Conservation (phyloP, 2,113 vertebrate genomes). For the Turnix velox region DNA sequence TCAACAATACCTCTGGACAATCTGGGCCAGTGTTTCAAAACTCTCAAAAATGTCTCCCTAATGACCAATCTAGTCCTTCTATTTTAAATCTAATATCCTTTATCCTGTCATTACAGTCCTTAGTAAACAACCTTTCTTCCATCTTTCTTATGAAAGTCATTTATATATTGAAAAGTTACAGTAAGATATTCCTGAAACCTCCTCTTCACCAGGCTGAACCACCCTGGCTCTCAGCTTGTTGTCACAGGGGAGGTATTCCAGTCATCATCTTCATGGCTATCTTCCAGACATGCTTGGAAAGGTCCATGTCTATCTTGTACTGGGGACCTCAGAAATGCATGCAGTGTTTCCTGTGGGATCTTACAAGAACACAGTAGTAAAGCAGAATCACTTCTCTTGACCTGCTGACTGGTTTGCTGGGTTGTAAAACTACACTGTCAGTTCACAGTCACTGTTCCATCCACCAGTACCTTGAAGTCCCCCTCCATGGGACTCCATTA, state of each 20-base stretch:
- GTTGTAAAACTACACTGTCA: rapidly evolving
- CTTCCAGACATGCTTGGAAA: neutral
- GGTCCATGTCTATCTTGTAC: neutral
- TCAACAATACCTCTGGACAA: neutral
- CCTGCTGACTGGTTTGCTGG: neutral
- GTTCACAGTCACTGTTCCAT: neutral
- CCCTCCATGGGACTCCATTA: neutral
- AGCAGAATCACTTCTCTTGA: neutral
- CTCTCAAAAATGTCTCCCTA: neutral
- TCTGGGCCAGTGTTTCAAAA: neutral
- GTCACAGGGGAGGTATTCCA: neutral
- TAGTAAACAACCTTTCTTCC: neutral
- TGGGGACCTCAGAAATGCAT: neutral
- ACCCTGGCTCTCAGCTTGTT: neutral
- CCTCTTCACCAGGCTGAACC: neutral
- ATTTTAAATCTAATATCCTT: neutral
- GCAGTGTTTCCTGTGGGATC: neutral
- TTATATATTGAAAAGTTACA: neutral
- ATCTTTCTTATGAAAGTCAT: neutral
- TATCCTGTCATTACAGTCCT: neutral
- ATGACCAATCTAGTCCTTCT: neutral
- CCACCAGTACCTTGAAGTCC: neutral
- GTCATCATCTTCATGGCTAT: neutral
- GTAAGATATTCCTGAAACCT: rapidly evolving
- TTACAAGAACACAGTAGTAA: neutral